Conservation (phyloP, 1,140 invertebrate species). For the Apocrypta bakeri region DNA sequence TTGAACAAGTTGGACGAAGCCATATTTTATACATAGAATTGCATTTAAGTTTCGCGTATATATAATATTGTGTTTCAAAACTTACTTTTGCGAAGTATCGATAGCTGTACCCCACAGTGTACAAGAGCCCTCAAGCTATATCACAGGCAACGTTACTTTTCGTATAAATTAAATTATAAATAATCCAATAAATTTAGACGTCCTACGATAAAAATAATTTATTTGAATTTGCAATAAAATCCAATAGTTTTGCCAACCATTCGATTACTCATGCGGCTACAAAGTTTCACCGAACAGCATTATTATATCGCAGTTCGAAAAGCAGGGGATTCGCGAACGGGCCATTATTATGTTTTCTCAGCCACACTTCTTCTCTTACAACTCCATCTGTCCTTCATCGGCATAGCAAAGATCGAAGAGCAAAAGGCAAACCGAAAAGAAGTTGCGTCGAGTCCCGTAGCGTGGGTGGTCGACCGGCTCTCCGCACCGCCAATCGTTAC, state of each 20-base stretch:
- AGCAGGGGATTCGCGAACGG: not conserved
- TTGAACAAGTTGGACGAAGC: not conserved
- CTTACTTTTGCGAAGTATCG: conserved; percentile 25
- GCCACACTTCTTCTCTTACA: not conserved
- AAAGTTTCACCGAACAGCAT: not conserved
- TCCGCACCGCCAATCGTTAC: not conserved
- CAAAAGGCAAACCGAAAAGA: not conserved
- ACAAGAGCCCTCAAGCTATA: too few relatives aligned
- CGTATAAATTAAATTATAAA: too few relatives aligned
- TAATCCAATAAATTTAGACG: too few relatives aligned
- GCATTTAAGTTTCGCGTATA: not conserved
- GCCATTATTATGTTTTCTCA: not conserved
- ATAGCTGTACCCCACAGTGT: not conserved
- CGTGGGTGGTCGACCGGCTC: conserved; percentile 45
- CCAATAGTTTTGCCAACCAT: too few relatives aligned
- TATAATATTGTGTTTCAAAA: not conserved
- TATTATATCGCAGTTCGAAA: not conserved
- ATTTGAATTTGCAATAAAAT: too few relatives aligned
- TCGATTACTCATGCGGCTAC: too few relatives aligned
- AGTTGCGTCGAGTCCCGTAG: conserved; percentile 12
- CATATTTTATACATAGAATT: conserved; percentile 7
- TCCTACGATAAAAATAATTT: too few relatives aligned
- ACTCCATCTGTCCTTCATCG: not conserved
- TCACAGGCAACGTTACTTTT: too few relatives aligned
- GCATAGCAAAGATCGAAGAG: not conserved